These are phyloP conservation scores for Lamellibrachia luymesi DNA, from an alignment of 1,140 invertebrate species.

Conservation along the genomic window DNA sequence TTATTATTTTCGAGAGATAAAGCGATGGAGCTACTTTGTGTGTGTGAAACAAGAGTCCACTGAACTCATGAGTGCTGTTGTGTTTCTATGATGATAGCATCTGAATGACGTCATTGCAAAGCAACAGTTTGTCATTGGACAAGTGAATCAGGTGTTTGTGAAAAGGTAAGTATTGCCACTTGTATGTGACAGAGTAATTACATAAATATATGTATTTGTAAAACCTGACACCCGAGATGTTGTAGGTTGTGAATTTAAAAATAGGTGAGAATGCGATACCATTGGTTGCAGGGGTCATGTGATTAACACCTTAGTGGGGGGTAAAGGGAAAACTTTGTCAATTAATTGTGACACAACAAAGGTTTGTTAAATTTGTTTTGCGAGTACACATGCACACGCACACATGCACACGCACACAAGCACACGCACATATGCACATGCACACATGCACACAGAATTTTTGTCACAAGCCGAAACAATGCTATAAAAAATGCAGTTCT, in stretches of 20 bases:
- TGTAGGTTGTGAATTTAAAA: no score
- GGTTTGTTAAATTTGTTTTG: background rate
- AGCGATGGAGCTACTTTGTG: no score
- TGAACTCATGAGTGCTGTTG: background rate
- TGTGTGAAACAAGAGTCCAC: background rate
- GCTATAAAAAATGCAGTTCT: no score
- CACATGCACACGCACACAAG: background rate
- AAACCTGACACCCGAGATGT: no score
- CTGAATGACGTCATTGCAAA: conserved; percentile 43
- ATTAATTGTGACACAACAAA: no score
- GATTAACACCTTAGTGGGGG: no score
- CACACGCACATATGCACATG: background rate
- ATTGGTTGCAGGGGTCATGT: no score
- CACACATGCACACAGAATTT: background rate
- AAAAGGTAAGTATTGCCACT: conserved; percentile 35
- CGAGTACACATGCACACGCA: background rate
- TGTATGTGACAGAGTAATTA: background rate
- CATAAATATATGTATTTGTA: background rate
- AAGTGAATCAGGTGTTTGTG: conserved; percentile 36
- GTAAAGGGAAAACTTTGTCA: background rate
- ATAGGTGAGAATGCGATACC: no score
- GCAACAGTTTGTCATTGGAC: conserved; percentile 34
- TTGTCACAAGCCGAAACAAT: background rate
- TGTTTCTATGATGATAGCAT: conserved; percentile 36
- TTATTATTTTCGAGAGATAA: no score